A percentile compares a stretch with the other conserved stretches of the same genome.
Conservation (phyloP, 2,113 vertebrate species). For the Eira barbara region DNA sequence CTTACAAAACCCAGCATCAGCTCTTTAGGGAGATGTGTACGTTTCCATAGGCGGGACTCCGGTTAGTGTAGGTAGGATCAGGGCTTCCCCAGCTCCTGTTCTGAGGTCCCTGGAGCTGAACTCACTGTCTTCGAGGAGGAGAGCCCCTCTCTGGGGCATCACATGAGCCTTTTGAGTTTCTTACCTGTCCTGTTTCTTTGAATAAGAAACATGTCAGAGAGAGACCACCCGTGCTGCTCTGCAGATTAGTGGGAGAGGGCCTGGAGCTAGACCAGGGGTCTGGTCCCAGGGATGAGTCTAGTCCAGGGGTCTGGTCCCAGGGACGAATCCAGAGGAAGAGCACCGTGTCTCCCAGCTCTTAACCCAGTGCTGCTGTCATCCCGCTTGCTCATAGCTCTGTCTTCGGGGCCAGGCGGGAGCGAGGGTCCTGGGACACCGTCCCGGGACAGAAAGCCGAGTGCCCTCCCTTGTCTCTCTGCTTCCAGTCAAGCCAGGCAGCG, state of each 20-base stretch:
- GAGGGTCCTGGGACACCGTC: not conserved
- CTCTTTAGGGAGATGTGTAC: not conserved
- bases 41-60: not conserved
- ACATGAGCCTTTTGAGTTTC: not conserved
- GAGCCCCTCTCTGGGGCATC: not conserved
- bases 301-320: not conserved
- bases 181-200: not conserved
- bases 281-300: no score
- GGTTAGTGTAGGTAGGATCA: not conserved
- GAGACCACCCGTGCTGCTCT: not conserved
- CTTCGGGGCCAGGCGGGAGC: slow-evolving; percentile 38
- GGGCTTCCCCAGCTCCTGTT: not conserved
- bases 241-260: not conserved
- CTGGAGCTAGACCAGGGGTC: not conserved
- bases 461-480: slow-evolving; percentile 22
- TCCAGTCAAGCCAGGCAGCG: slow-evolving; percentile 90
- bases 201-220: not conserved
- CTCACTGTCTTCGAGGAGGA: not conserved
- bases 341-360: not conserved
- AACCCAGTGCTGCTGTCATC: not conserved
- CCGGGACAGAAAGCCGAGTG: not conserved
- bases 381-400: slow-evolving; percentile 50
- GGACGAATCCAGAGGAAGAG: not conserved
- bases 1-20: not conserved
- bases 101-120: not conserved